Evolutionary conservation across 2,888 invertebrate genomes (phyloP).

Genomic region (Crematogaster levior): DNA sequence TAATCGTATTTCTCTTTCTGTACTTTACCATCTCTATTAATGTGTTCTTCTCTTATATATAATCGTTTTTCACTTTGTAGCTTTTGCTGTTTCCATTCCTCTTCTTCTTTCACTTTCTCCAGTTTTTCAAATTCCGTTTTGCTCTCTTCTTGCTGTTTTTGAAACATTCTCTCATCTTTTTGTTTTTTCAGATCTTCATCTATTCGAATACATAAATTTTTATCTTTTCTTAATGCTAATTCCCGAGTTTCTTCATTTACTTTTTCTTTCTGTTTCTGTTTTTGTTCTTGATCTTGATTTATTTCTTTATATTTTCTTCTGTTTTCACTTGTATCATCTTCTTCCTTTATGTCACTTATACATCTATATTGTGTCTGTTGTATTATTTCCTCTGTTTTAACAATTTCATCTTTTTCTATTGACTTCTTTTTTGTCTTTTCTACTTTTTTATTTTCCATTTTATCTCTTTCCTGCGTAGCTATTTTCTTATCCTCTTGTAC

Average conservation of each 20-base stretch:
- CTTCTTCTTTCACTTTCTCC: background rate
- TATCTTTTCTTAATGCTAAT: constrained; percentile 39
- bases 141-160: background rate
- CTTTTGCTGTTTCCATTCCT: constrained; percentile 22
- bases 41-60: constrained; percentile 76
- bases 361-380: background rate
- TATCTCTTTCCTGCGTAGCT: constrained; percentile 62
- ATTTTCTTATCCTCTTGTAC: constrained; percentile 52
- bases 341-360: constrained; percentile 57
- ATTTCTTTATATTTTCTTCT: constrained; percentile 64
- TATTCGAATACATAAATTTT: background rate
- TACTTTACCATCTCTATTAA: constrained; percentile 15
- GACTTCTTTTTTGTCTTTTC: constrained; percentile 76
- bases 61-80: constrained; percentile 63
- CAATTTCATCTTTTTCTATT: constrained; percentile 53
- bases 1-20: constrained; percentile 58
- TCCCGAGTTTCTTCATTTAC: constrained; percentile 70
- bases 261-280: constrained; percentile 74
- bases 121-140: background rate
- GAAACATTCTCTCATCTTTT: constrained; percentile 36
- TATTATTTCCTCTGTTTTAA: constrained; percentile 57
- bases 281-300: constrained; percentile 56
- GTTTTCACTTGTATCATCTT: constrained; percentile 55
- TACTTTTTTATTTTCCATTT: constrained; percentile 63
- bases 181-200: background rate